Base-by-base conservation (phyloP, 1,140 invertebrate genomes). In the Paralvinella palmiformis region DNA sequence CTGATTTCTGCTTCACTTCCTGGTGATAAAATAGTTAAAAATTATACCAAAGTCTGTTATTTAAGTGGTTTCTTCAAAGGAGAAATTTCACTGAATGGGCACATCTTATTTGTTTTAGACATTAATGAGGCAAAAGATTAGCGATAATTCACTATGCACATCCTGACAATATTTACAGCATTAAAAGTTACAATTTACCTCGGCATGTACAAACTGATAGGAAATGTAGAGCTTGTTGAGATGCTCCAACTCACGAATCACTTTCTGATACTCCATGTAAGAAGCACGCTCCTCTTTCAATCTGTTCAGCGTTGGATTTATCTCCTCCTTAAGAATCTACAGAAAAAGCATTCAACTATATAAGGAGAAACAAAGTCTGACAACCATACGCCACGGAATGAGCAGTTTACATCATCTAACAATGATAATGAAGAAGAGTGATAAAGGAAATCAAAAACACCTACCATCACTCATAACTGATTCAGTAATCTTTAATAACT, bases 241-340 rank as follows among this genome's bases (percentile, higher is more conserved):
- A 74, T 92, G 88, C 69, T 97, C 92, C 24, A 96, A 77, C 78
- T 96, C 92, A 67, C 93, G 83, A 0, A 75, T 71, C 24, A 83
- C 67, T 71, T 91, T 89, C 78, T 96, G 91, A 75, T 88, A 96
- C 77, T 97, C 92, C 50, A 93, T 82, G 78, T 91, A 96, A 63
- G 89, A 87, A 1, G 86, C 82, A 45, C 91, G 83, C 74, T 98
- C 94, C 66, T 91, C 86, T 73, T 91, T 89, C 29, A 98, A 78
- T 79, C 92, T 94, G 33, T 88, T 85, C 52, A 98, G 78, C 73
- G 89, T 93, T 0, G 95, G 94, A 24, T 85, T 86, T 45, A 97
- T 90, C 75, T 95, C 91, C 80, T 96, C 92, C 59, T 84, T 86
- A 4, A 96, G 82, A 62, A 95, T 86, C 89, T 94, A 70, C 57